These are phyloP conservation scores for Okamejei kenojei DNA, from an alignment of 2,797 vertebrate genomes.

Conservation along the genomic window DNA sequence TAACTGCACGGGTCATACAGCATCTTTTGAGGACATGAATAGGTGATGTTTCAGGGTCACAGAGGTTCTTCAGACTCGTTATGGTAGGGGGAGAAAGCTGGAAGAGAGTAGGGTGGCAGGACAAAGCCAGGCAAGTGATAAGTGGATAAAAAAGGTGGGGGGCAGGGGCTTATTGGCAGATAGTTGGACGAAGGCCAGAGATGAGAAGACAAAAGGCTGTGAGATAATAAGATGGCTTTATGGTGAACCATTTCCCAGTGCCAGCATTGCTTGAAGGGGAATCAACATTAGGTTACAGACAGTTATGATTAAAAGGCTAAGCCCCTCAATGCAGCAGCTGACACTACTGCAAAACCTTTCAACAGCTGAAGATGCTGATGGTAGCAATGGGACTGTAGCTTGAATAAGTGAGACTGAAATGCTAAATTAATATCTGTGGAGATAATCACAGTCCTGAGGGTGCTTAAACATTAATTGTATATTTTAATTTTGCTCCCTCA, in stretches of 20 bases:
- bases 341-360: background rate
- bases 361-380: background rate
- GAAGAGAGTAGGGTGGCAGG: too few species aligned
- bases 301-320: background rate
- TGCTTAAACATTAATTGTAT: background rate
- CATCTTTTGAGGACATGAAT: too few species aligned
- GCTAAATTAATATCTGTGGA: slow-evolving; percentile 11
- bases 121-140: too few species aligned
- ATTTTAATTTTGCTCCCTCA: slow-evolving; percentile 13
- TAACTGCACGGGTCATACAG: too few species aligned
- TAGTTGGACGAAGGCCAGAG: too few species aligned
- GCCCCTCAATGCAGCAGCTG: background rate
- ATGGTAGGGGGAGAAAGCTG: too few species aligned
- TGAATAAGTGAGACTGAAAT: background rate
- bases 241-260: background rate
- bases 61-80: too few species aligned
- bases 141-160: too few species aligned
- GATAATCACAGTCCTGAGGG: background rate
- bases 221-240: too few species aligned
- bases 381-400: background rate
- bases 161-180: too few species aligned
- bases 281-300: background rate
- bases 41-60: too few species aligned
- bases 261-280: background rate
- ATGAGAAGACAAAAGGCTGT: too few species aligned